Conservation (phyloP, 2,888 invertebrate genomes). For the Spisula solida region DNA sequence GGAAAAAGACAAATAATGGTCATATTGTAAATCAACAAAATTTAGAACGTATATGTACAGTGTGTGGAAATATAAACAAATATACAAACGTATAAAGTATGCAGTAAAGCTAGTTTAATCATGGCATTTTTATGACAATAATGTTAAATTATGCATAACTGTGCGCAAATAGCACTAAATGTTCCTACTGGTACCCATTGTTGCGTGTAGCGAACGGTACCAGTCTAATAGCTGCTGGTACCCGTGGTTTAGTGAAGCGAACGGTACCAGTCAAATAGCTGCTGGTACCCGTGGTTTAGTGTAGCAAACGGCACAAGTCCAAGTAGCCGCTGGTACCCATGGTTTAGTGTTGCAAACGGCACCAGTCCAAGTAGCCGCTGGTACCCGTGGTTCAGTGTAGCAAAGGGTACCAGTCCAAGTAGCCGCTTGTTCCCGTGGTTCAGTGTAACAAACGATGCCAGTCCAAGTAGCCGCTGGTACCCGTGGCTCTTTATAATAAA, state of each 20-base stretch:
- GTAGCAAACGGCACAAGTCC: neutral
- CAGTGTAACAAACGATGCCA: too few relatives aligned
- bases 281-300: neutral
- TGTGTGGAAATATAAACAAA: neutral
- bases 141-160: conserved; percentile 14
- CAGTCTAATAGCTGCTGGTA: too few relatives aligned
- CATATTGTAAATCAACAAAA: neutral
- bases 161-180: neutral
- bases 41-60: neutral
- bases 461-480: too few relatives aligned
- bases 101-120: neutral
- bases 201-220: too few relatives aligned
- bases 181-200: neutral
- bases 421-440: neutral
- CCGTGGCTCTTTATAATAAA: neutral
- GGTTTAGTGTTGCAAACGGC: too few relatives aligned
- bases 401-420: neutral
- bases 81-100: neutral
- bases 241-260: too few relatives aligned
- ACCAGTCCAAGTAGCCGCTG: too few relatives aligned
- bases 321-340: neutral
- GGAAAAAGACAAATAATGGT: neutral
- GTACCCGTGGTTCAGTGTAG: neutral
- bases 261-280: too few relatives aligned
- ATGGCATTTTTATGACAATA: neutral